Base-by-base conservation (phyloP, 1,140 invertebrate genomes). In the Drosophila albomicans region DNA sequence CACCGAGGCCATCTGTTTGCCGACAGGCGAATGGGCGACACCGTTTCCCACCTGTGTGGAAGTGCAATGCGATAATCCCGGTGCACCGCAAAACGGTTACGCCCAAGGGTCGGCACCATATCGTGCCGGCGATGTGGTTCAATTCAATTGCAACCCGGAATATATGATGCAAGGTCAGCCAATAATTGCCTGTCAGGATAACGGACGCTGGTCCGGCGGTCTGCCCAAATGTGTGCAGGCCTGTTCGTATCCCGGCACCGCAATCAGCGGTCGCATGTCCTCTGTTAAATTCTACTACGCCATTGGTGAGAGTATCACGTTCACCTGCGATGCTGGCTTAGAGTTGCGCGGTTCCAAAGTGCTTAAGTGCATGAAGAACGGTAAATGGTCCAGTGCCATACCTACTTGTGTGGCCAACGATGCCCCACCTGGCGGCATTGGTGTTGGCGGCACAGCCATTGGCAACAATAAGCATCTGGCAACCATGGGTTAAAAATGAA, bases 151-250 rank as follows among this genome's bases (percentile, higher is more conserved):
- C 93, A 95, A 97, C 93, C 95, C 96, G 48, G 96, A 97, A 65
- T 97, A 95, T 93, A 97, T 98, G 94, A 95, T 98, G 94, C 96
- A 97, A 91, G 97, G 97, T 2, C 94, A 96, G 82, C 95, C 96
- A 8, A 96, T 97, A 74, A 95, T 97, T 43, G 95, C 96, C 10
- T 98, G 98, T 93, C 96, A 97, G 93, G 97, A 98, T 91, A 97
- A 95, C 93, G 97, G 97, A 16, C 93, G 96, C 59, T 98, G 98
- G 98, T 97, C 96, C 35, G 95, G 96, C 67, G 94, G 95, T 32
- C 93, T 96, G 16, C 97, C 97, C 20, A 96, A 96, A 93, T 98
- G 97, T 94, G 95, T 96, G 25, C 95, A 96, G 93, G 96, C 96
- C 1, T 97, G 96, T 92, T 96, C 96, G 3, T 97, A 97, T 93